Base-by-base conservation (phyloP, 92 coral and sea anemone species). In the Epizoanthus ramosus region DNA sequence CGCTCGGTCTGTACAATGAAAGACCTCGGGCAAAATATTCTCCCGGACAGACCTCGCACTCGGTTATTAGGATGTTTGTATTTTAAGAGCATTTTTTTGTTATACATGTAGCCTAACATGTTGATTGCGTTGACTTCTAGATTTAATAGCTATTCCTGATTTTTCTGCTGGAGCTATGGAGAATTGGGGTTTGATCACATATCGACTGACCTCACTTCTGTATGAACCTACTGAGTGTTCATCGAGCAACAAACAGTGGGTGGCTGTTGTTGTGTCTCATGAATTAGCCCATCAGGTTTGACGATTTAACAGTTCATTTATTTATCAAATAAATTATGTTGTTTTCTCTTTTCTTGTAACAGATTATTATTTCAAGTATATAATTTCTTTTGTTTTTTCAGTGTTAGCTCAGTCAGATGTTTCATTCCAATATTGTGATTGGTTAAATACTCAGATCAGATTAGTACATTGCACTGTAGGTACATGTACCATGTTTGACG, bases 101-200 rank as follows among this genome's bases (percentile, higher is more conserved):
- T 74, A 56, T 37, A 37, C 43, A 37, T 37, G 43, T 70, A 6
- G 74, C 56, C 35, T 60, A 31, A 68, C 24, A 70, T 79, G n/a
- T 79, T 72, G 43, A 68, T 71, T 88, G 73, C 79, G 80, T 73
- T 85, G 86, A 73, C 74, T 71, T 85, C 24, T 86, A 95, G 98
- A 95, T 91, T 83, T 95, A 71, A 93, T 95, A 84, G 98, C 98
- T 25, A 92, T 95, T 77, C 98, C 98, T 66, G 98, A 95, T 83
- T 95, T 95, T 77, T 80, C 92, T 79, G 97, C 98, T 75, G 98
- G 98, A 66, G 98, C 98, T 17, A 95, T 95, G 98, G 98, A 95
- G 84, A 95, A 95, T 93, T 95, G 98, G 98, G 98, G 98, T 75
- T 85, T 95, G 71, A 93, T 95, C 14, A 93, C 95, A 1, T 95